phyloP scores from a whole-genome alignment of 2,113 vertebrate genomes.

The Oreochromis tanganicae region DNA sequence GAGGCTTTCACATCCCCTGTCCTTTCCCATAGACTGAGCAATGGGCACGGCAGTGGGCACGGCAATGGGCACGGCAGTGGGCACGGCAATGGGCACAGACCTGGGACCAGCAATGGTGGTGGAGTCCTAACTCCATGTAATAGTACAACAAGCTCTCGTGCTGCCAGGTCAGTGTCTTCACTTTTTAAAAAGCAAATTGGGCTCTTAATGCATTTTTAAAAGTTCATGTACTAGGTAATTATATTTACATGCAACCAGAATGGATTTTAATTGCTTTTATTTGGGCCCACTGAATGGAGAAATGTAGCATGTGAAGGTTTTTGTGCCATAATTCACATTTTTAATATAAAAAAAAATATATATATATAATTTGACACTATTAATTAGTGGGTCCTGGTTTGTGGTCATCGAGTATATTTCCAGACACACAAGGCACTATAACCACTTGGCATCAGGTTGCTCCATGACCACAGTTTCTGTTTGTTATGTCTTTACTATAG shows the following conservation, averaged over 20 bases:
- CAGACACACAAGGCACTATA: not conserved
- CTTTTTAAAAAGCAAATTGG: not conserved
- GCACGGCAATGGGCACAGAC: slow-evolving; percentile 6
- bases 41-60: slow-evolving; percentile 14
- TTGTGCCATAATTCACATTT: not conserved
- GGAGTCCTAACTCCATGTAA: slow-evolving; percentile 52
- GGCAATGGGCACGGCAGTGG: not conserved
- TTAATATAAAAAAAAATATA: not conserved
- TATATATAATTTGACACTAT: not conserved
- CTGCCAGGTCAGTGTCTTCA: slow-evolving; percentile 59
- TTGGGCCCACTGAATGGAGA: not conserved
- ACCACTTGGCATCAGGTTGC: not conserved
- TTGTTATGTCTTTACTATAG: not conserved
- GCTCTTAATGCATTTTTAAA: not conserved
- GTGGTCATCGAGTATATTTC: not conserved
- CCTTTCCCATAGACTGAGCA: slow-evolving; percentile 43
- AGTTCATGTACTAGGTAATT: accelerated
- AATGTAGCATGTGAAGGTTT: not conserved
- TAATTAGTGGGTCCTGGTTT: not conserved
- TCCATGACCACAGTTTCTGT: not conserved
- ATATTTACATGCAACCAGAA: not conserved
- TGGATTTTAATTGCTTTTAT: not conserved
- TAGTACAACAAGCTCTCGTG: slow-evolving; percentile 62
- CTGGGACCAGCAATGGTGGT: slow-evolving; percentile 22
- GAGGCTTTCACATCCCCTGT: slow-evolving; percentile 36